Percentiles rank a stretch among this genome's conserved stretches.
phyloP scores from a whole-genome alignment of 2,797 vertebrate genomes.

The Vultur gryphus region DNA sequence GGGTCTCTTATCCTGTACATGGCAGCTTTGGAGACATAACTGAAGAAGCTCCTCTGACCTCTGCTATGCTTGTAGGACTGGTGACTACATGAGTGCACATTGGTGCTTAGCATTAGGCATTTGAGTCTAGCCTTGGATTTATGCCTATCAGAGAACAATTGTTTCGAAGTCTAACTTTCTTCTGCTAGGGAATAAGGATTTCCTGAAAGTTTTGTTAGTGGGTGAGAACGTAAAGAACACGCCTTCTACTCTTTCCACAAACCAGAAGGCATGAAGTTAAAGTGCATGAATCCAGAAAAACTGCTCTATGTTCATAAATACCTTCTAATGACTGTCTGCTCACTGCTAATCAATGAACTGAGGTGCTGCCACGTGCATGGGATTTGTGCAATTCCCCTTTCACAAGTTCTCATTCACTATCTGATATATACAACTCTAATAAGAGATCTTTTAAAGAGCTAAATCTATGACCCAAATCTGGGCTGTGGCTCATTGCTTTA shows the following conservation, averaged over 20 bases:
- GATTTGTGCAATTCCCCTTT: not conserved
- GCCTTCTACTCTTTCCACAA: not conserved
- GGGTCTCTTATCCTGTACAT: not conserved
- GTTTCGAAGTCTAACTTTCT: not conserved
- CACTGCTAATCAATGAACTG: not conserved
- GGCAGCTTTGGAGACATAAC: not conserved
- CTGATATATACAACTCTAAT: not conserved
- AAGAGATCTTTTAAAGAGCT: not conserved
- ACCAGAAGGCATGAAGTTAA: not conserved
- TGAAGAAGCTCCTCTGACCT: not conserved
- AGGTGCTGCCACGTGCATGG: not conserved
- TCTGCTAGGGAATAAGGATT: not conserved
- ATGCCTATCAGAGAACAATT: not conserved
- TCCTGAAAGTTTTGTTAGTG: not conserved
- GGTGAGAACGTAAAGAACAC: not conserved
- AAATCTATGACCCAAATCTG: not conserved
- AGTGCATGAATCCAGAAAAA: not conserved
- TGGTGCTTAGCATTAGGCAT: not conserved
- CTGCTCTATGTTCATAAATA: not conserved
- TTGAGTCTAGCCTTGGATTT: not conserved
- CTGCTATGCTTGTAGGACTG: not conserved
- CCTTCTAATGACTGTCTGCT: not conserved
- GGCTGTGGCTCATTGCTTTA: not conserved
- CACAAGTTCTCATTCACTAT: not conserved
- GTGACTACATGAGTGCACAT: not conserved